Percentiles rank a stretch among this genome's conserved stretches.
These are phyloP conservation scores for Argynnis bischoffii DNA, from an alignment of 2,888 invertebrate genomes.

Conservation along the genomic window DNA sequence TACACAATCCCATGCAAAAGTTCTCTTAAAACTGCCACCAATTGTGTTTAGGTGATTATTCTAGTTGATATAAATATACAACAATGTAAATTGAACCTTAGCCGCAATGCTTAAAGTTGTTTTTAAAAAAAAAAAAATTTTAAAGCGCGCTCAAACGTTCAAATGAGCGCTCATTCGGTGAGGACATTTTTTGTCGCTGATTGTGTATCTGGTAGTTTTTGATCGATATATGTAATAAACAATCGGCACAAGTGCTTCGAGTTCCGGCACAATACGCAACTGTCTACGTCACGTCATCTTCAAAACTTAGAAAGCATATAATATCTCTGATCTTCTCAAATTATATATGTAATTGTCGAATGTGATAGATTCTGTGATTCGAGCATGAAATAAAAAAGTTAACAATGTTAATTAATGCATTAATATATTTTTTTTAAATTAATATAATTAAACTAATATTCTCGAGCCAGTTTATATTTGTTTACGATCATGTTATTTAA, in stretches of 20 bases:
- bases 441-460: not conserved
- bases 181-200: too few species aligned
- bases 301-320: slow-evolving; percentile 16
- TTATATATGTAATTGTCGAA: slow-evolving; percentile 25
- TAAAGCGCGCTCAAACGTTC: too few species aligned
- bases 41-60: too few species aligned
- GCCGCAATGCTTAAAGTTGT: too few species aligned
- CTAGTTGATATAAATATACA: too few species aligned
- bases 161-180: too few species aligned
- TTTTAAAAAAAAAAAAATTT: too few species aligned
- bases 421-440: not conserved
- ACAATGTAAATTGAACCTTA: too few species aligned
- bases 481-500: slow-evolving; percentile 11
- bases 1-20: too few species aligned
- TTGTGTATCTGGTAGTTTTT: too few species aligned
- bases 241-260: slow-evolving; percentile 9
- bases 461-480: slow-evolving; percentile 1
- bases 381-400: slow-evolving; percentile 23
- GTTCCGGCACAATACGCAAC: slow-evolving; percentile 9
- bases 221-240: too few species aligned
- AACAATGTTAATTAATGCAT: slow-evolving; percentile 10
- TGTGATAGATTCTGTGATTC: slow-evolving; percentile 27
- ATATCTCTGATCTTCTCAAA: slow-evolving; percentile 26
- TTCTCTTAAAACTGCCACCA: too few species aligned
- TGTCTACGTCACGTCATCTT: slow-evolving; percentile 7